Conservation (phyloP, 1,140 invertebrate genomes). For the Palaemon carinicauda region DNA sequence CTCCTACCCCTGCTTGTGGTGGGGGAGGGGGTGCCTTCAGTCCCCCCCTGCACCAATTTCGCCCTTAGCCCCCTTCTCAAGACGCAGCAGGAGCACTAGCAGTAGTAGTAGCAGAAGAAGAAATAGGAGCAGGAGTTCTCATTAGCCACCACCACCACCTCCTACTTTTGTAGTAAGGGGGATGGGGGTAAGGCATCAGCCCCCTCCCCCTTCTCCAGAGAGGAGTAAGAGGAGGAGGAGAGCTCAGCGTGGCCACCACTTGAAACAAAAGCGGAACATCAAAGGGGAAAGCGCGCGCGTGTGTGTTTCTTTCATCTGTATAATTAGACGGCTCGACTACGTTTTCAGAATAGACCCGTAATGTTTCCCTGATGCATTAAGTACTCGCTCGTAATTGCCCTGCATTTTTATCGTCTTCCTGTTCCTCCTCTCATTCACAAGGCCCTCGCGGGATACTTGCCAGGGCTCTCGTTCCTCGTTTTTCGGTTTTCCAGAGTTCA, state of each 20-base stretch:
- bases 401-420: neutral
- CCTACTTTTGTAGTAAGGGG: neutral
- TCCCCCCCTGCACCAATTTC: no score
- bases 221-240: neutral
- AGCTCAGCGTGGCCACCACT: neutral
- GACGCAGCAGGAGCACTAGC: no score
- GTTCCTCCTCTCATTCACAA: neutral
- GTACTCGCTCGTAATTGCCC: neutral
- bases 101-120: no score
- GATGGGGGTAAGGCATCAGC: neutral
- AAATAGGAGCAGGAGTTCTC: no score
- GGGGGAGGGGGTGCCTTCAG: no score
- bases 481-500: neutral
- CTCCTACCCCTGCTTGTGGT: no score
- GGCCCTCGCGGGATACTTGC: neutral
- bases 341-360: neutral
- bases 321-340: constrained; percentile 12
- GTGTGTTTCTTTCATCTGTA: constrained; percentile 10
- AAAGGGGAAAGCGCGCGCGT: neutral
- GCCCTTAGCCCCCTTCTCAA: no score
- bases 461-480: neutral
- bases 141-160: no score
- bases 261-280: constrained; percentile 7
- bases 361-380: neutral
- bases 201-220: no score